Evolutionary conservation across 1,140 invertebrate species (phyloP).

Genomic region (Drosophila mojavensis): DNA sequence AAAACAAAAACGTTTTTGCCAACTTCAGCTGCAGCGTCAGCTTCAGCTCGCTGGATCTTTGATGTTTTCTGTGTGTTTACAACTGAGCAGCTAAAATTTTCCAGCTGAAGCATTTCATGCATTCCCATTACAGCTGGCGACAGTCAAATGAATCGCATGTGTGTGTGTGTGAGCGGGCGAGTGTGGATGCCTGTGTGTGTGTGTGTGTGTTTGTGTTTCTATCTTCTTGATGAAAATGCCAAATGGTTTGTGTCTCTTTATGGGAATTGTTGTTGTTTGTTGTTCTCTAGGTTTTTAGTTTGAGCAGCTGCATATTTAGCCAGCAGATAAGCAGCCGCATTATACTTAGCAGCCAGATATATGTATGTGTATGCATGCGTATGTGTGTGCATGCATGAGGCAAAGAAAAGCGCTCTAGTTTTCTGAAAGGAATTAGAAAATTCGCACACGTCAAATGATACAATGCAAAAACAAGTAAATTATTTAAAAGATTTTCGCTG

Average conservation of each 20-base stretch:
- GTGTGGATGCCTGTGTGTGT: constrained; percentile 27
- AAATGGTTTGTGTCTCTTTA: constrained; percentile 80
- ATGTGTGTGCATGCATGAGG: not conserved
- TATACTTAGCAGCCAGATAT: constrained; percentile 31
- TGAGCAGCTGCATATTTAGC: constrained; percentile 62
- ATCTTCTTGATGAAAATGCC: constrained; percentile 73
- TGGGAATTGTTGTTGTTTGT: constrained; percentile 81
- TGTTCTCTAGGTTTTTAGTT: constrained; percentile 60
- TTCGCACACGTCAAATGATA: constrained; percentile 3
- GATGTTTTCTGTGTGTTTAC: constrained; percentile 56
- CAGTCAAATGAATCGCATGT: constrained; percentile 62
- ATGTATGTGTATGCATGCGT: constrained; percentile 4
- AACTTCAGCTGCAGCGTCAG: not conserved
- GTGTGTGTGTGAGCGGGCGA: constrained; percentile 8
- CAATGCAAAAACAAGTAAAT: constrained; percentile 3
- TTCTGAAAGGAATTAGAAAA: constrained; percentile 19
- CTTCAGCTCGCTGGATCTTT: constrained; percentile 12
- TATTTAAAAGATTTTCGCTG: not conserved
- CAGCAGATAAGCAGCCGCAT: constrained; percentile 64
- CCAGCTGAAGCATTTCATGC: constrained; percentile 48
- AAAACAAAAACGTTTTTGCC: constrained; percentile 46
- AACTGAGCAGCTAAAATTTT: constrained; percentile 35
- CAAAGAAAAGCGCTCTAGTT: constrained; percentile 4
- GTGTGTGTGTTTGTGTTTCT: constrained; percentile 42
- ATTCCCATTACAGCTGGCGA: constrained; percentile 71